Base-by-base conservation (phyloP, 2,888 invertebrate species). In the Bibio marci region DNA sequence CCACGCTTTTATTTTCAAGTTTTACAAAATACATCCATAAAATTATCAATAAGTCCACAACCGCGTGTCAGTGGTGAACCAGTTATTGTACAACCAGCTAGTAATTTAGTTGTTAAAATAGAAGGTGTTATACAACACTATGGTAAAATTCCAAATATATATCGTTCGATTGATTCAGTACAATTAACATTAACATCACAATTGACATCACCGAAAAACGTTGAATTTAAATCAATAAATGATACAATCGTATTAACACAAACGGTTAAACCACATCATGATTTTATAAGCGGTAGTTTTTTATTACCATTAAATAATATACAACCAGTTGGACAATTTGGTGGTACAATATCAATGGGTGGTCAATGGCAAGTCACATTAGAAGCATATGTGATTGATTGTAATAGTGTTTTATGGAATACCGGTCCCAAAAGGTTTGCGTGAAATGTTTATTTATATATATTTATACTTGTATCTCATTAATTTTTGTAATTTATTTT, bases 201-300 rank as follows among this genome's bases (percentile, higher is more conserved):
- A 50, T 59, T 73, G 37, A 63, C 76, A 55, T 62, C 64, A 30
- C 55, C 52, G 3, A 50, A 48, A 41, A 35, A 8, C 8, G 32
- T 7, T 35, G 50, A 51, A 5, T 43, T 44, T 18, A 43, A 50
- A 46, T 46, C 50, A n/a, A 39, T 46, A 15, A 56, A 48, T 35
- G 62, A 62, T 38, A 56, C 53, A 1, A 62, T 71, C 8, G 67
- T 66, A 1, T 66, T 86, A 38, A 78, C 76, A 19, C 87, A 90
- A 58, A 82, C 78, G 0, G 88, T 90, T 3, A 72, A 76, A 10
- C 92, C 92, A 0, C 86, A 91, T 51, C 78, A 88, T 22, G 94
- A 95, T 56, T 94, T 92, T 66, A 90, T 95, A 61, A 82, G 86
- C 0, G 86, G 88, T 1, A 88, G 88, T 58, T 92, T 94, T 61